A percentile compares a stretch with the other conserved stretches of the same genome.
These are phyloP conservation scores for Papilio gigon DNA, from an alignment of 2,888 invertebrate species.

Conservation along the genomic window DNA sequence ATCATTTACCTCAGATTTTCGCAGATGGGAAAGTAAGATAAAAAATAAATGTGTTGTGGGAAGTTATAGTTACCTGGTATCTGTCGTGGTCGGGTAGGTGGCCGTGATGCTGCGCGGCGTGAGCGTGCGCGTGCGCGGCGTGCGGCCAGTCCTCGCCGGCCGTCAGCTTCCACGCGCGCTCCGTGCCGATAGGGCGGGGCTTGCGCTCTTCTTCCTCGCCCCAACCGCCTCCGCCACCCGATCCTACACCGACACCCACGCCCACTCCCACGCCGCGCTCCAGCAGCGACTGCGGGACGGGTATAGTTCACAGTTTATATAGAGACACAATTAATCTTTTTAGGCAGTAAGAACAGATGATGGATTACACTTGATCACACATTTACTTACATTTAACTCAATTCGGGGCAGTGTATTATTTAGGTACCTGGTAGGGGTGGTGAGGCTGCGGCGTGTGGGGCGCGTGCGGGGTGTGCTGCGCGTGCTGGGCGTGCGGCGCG, in stretches of 20 bases:
- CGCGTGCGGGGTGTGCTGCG: conserved; percentile 50
- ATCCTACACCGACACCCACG: conserved; percentile 44
- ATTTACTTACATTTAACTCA: neutral
- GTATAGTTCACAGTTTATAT: conserved; percentile 12
- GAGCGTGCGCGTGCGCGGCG: conserved; percentile 52
- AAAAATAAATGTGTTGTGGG: too few relatives aligned
- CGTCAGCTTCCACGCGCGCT: conserved; percentile 87
- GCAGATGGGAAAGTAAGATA: too few relatives aligned
- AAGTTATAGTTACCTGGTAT: conserved; percentile 55
- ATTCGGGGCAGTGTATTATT: neutral
- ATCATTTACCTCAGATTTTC: neutral
- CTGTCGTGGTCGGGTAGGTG: conserved; percentile 67
- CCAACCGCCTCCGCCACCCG: conserved; percentile 52
- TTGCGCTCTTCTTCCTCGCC: conserved; percentile 80
- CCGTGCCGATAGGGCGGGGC: conserved; percentile 91
- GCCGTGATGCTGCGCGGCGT: conserved; percentile 49
- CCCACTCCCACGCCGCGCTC: conserved; percentile 67
- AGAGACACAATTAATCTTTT: neutral
- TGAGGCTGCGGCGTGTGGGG: conserved; percentile 60
- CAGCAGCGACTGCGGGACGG: conserved; percentile 65
- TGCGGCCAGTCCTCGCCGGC: conserved; percentile 71
- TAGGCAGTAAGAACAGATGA: neutral
- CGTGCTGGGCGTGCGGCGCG: conserved; percentile 52
- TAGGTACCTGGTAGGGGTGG: conserved; percentile 71
- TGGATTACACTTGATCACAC: neutral